phyloP scores from a whole-genome alignment of 2,888 invertebrate species.

The Trisateles emortualis region DNA sequence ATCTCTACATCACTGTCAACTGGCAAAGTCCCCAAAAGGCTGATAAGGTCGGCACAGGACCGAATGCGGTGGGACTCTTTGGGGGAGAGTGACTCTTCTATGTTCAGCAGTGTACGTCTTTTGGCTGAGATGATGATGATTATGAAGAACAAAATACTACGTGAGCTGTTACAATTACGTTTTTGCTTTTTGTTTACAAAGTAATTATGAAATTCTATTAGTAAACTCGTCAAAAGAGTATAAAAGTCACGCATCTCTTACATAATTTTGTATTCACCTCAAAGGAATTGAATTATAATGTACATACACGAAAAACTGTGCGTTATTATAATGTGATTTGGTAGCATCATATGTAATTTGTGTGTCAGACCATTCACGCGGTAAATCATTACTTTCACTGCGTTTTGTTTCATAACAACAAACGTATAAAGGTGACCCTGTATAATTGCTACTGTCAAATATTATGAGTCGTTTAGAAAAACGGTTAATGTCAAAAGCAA shows the following conservation, averaged over 20 bases:
- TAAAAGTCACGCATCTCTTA: neutral
- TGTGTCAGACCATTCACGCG: slow-evolving; percentile 47
- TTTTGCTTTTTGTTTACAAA: too few species aligned
- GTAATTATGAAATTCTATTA: neutral
- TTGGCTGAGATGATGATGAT: too few species aligned
- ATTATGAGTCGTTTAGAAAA: slow-evolving; percentile 36
- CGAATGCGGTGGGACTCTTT: too few species aligned
- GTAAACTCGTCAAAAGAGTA: neutral
- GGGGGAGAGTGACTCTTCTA: too few species aligned
- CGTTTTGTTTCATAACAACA: slow-evolving; percentile 58
- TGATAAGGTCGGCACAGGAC: too few species aligned
- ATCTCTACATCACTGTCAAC: too few species aligned
- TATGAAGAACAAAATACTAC: too few species aligned
- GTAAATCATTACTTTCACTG: slow-evolving; percentile 71
- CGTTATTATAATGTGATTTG: slow-evolving; percentile 68
- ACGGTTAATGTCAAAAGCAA: slow-evolving; percentile 5
- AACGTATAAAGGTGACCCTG: slow-evolving; percentile 37
- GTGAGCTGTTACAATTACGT: too few species aligned
- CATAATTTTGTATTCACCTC: neutral
- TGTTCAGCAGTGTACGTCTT: too few species aligned
- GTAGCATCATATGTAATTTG: slow-evolving; percentile 51
- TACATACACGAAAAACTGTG: slow-evolving; percentile 17
- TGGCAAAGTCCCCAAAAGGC: too few species aligned
- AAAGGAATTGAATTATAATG: slow-evolving; percentile 43
- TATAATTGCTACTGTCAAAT: slow-evolving; percentile 56